Conservation (phyloP, 2,888 invertebrate genomes). For the Arge pagana region DNA sequence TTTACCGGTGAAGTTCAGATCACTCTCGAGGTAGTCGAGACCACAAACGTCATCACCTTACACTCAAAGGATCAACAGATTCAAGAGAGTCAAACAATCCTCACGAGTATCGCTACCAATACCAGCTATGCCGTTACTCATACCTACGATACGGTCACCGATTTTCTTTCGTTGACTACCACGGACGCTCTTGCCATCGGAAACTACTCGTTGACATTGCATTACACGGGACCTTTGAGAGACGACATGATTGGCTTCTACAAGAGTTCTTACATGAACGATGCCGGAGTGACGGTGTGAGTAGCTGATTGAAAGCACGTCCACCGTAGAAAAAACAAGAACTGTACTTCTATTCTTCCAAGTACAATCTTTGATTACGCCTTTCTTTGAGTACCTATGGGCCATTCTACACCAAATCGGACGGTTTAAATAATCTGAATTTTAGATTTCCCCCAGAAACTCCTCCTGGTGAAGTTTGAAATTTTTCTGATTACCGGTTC, state of each 20-base stretch:
- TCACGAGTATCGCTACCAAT: not conserved
- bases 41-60: slow-evolving; percentile 51
- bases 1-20: slow-evolving; percentile 60
- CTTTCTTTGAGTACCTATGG: too few relatives aligned
- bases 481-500: too few relatives aligned
- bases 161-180: slow-evolving; percentile 60
- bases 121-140: slow-evolving; percentile 6
- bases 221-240: slow-evolving; percentile 63
- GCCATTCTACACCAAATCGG: too few relatives aligned
- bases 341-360: too few relatives aligned
- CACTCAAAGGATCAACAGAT: slow-evolving; percentile 60
- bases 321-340: too few relatives aligned
- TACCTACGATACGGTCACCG: slow-evolving; percentile 48
- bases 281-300: slow-evolving; percentile 40
- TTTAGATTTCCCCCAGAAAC: too few relatives aligned
- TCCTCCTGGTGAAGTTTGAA: too few relatives aligned
- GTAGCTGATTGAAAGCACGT: slow-evolving; percentile 12
- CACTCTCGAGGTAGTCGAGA: slow-evolving; percentile 46
- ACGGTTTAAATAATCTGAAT: too few relatives aligned
- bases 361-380: too few relatives aligned
- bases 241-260: slow-evolving; percentile 66
- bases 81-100: not conserved
- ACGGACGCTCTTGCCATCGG: slow-evolving; percentile 45
- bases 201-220: slow-evolving; percentile 62
- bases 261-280: slow-evolving; percentile 47